Evolutionary conservation across 64 coral and sea anemone genomes (phyloP).

Genomic region (Pocillopora damicornis): DNA sequence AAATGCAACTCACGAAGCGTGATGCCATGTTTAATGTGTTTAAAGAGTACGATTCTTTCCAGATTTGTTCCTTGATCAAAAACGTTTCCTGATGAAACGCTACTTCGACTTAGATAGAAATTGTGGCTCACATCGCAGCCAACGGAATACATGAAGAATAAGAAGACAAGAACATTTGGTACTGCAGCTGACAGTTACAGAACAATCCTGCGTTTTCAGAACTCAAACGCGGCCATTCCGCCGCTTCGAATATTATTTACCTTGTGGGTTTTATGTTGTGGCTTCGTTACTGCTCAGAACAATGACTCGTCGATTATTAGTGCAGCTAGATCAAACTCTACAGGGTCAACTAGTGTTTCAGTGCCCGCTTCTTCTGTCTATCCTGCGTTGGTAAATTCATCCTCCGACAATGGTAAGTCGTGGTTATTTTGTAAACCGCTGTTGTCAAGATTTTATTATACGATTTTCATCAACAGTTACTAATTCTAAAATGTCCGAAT

Average conservation of each 20-base stretch:
- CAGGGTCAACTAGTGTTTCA: background rate
- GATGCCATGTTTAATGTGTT: background rate
- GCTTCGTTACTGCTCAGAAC: background rate
- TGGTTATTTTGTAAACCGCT: background rate
- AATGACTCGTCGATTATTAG: background rate
- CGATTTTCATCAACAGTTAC: background rate
- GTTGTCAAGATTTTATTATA: background rate
- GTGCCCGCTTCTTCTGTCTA: background rate
- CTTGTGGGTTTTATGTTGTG: constrained; percentile 22
- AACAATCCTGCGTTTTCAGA: background rate
- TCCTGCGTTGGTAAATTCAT: background rate
- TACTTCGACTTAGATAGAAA: background rate
- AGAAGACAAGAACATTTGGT: constrained; percentile 14
- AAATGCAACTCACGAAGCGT: constrained; percentile 17
- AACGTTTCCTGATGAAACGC: constrained; percentile 7
- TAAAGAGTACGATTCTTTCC: background rate
- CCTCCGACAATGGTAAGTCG: constrained; percentile 24
- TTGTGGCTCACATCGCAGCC: background rate
- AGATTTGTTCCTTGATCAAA: background rate
- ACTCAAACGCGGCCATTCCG: background rate
- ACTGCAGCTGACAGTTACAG: background rate
- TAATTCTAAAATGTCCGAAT: background rate
- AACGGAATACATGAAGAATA: constrained; percentile 20
- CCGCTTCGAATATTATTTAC: constrained; percentile 1
- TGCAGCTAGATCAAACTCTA: background rate